A percentile compares a stretch with the other conserved stretches of the same genome.
These are phyloP conservation scores for Ahaetulla prasina DNA, from an alignment of 2,113 vertebrate species.

Conservation along the genomic window DNA sequence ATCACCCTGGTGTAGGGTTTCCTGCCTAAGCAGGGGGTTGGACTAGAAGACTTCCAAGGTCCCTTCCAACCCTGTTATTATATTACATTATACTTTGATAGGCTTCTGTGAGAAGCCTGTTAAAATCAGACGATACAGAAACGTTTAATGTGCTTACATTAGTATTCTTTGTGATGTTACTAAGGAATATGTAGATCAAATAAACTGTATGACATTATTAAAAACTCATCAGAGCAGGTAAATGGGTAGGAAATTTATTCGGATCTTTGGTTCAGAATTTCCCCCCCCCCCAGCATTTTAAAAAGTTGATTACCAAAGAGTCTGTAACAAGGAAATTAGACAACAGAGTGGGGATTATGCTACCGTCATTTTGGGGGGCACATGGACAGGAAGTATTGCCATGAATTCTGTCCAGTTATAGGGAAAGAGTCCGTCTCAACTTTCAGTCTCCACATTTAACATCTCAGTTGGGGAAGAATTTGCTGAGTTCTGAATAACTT, in stretches of 20 bases:
- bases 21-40: no score
- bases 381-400: background rate
- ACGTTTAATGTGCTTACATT: background rate
- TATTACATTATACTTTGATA: no score
- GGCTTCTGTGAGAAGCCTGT: background rate
- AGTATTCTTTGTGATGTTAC: background rate
- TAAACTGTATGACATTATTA: background rate
- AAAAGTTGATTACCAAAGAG: background rate
- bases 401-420: background rate
- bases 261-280: background rate
- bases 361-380: background rate
- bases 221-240: background rate
- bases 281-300: background rate
- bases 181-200: background rate
- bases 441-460: background rate
- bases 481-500: background rate
- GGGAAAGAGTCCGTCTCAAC: background rate
- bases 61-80: no score
- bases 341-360: background rate
- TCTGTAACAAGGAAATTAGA: background rate
- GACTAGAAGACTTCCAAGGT: no score
- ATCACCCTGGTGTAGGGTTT: no score
- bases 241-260: background rate
- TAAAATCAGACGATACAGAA: background rate
- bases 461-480: background rate